Evolutionary conservation across 1,140 invertebrate species (phyloP).

Genomic region (Condylostylus longicornis): DNA sequence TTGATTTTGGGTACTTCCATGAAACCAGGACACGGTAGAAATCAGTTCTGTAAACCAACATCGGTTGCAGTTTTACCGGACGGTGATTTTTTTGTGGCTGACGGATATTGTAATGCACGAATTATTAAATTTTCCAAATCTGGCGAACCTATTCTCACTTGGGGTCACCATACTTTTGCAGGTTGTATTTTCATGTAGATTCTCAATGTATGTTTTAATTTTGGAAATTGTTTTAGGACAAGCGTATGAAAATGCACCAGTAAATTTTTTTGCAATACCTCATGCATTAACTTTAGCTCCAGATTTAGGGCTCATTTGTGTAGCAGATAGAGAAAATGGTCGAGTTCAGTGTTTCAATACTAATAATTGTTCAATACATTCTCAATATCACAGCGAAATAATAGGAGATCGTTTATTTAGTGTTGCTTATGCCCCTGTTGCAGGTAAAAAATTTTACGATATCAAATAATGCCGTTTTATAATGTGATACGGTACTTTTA

Average conservation of each 20-base stretch:
- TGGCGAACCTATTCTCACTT: constrained; percentile 50
- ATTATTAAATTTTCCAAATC: constrained; percentile 66
- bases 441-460: constrained; percentile 16
- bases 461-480: background rate
- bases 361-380: constrained; percentile 45
- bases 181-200: constrained; percentile 5
- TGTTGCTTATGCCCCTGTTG: constrained; percentile 44
- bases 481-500: too few species aligned
- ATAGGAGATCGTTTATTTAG: constrained; percentile 53
- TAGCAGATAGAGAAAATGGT: constrained; percentile 85
- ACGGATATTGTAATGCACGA: constrained; percentile 88
- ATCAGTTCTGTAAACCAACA: constrained; percentile 87
- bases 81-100: constrained; percentile 84
- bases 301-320: constrained; percentile 58
- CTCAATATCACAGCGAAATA: constrained; percentile 39
- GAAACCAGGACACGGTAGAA: constrained; percentile 58
- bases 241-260: constrained; percentile 27
- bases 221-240: constrained; percentile 6
- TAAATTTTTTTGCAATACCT: constrained; percentile 55
- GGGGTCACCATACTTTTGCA: constrained; percentile 40
- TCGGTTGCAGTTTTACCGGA: constrained; percentile 67
- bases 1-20: constrained; percentile 44
- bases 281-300: constrained; percentile 70
- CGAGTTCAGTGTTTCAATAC: constrained; percentile 62
- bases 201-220: constrained; percentile 1